Evolutionary conservation across 2,113 vertebrate genomes (phyloP).

Genomic region (Polyodon spathula): DNA sequence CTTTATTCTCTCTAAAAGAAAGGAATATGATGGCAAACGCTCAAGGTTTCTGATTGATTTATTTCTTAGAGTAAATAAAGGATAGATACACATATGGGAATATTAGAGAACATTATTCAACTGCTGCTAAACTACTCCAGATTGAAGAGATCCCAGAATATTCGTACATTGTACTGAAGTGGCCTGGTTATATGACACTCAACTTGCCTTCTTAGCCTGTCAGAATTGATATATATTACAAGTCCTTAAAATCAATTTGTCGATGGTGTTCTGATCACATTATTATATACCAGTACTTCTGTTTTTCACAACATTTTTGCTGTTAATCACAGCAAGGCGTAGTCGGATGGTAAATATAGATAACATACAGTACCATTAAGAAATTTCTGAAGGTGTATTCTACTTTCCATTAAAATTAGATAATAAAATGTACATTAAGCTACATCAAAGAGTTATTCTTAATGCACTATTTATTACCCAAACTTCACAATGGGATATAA

Average conservation of each 20-base stretch:
- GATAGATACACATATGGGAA: no score
- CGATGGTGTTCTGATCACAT: not conserved
- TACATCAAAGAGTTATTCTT: constrained; percentile 67
- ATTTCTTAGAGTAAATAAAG: no score
- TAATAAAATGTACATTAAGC: constrained; percentile 81
- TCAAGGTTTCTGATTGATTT: no score
- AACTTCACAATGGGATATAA: constrained; percentile 66
- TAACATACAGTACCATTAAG: not conserved
- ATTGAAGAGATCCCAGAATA: not conserved
- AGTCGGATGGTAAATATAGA: not conserved
- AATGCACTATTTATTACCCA: constrained; percentile 69
- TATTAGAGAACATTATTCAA: no score
- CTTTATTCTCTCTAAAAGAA: no score
- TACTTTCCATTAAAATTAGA: constrained; percentile 24
- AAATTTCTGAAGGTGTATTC: not conserved
- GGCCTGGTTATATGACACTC: not conserved
- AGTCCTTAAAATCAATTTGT: not conserved
- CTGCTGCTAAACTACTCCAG: not conserved
- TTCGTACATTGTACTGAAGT: not conserved
- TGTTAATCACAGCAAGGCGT: not conserved
- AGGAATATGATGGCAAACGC: no score
- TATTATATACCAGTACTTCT: not conserved
- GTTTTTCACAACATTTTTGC: not conserved
- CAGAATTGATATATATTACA: not conserved
- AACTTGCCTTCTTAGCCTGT: not conserved